Base-by-base conservation (phyloP, 2,888 invertebrate species). In the Lithophane ornitopus region DNA sequence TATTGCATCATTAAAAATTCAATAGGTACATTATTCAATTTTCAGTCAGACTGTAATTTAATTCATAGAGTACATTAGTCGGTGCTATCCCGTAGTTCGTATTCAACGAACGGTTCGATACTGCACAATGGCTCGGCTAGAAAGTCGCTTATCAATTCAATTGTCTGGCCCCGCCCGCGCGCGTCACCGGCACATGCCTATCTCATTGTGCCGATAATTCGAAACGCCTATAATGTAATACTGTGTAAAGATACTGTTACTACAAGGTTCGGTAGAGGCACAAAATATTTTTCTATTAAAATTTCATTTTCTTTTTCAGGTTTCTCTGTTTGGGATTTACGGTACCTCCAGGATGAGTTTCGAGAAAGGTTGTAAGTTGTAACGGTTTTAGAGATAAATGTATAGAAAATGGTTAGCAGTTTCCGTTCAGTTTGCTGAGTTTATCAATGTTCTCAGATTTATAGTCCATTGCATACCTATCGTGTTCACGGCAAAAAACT, bases 61-160 rank as follows among this genome's bases (percentile, higher is more conserved):
- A 83, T 80, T 80, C 73, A 83, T 67, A 52, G 66, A 71, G 68
- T 65, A 58, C 49, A 74, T 81, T 72, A 63, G 12, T 61, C 58
- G 44, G 73, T 56, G 54, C 49, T 73, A 78, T 83, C 78, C 79
- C 74, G 58, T 84, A 62, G 74, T 70, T 80, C 46, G 59, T 76
- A 85, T 84, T 72, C 71, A 70, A 54, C 46, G 82, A 82, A 66
- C 69, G 59, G 74, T 78, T 82, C 85, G 85, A 71, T 83, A 69
- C 44, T 59, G 85, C 72, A 85, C 87, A 87, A 86, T 83, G 74
- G 83, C 66, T 76, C 63, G 66, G 77, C 80, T 94, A 94, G 95
- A 95, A 95, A 95, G 95, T 93, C 90, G 90, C 93, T 94, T 95
- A 95, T 95, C 95, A 93, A 94, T 95, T 94, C 95, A 94, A 95